These are phyloP conservation scores for Silurus asotus DNA, from an alignment of 2,113 vertebrate species.

Conservation along the genomic window DNA sequence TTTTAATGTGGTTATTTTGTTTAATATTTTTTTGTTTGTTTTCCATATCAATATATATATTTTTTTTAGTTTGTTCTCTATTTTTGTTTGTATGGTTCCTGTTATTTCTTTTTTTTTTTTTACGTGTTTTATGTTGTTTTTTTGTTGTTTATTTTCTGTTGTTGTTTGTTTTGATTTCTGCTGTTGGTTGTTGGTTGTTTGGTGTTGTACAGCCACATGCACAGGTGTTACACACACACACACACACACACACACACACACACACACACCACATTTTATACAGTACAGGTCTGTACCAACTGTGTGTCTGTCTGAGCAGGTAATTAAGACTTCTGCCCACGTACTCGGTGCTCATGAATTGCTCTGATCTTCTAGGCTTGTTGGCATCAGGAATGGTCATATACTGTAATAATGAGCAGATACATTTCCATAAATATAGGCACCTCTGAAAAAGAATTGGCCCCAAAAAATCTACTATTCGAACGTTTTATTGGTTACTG, in stretches of 20 bases:
- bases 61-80: no score
- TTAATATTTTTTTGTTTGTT: no score
- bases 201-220: no score
- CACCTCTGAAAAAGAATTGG: not conserved
- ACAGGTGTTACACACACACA: not conserved
- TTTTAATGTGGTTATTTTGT: no score
- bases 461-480: not conserved
- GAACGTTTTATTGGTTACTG: not conserved
- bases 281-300: not conserved
- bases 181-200: no score
- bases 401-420: not conserved
- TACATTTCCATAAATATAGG: not conserved
- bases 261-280: not conserved
- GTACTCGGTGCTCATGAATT: not conserved
- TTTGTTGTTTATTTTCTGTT: no score
- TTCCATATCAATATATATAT: no score
- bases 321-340: slow-evolving; percentile 1
- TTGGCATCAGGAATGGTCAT: not conserved
- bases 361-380: not conserved
- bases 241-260: slow-evolving; percentile 9
- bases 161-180: no score
- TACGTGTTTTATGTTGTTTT: no score
- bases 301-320: not conserved
- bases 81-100: no score
- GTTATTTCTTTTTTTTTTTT: no score